Conservation (phyloP, 1,140 invertebrate species). For the Bombyx mori region ASM3026992v2 NC_085110.1:3849501-3850000, state of each 20-base stretch:
- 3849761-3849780: constrained; percentile 64
- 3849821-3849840: constrained; percentile 40
- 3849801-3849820: constrained; percentile 41
- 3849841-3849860: constrained; percentile 13
- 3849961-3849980: too few species aligned
- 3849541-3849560: constrained; percentile 31
- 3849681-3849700: constrained; percentile 26
- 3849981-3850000: too few species aligned
- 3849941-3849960: too few species aligned
- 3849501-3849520: constrained; percentile 11
- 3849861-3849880: too few species aligned
- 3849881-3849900: too few species aligned
- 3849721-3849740: constrained; percentile 45
- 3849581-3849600: too few species aligned
- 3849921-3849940: too few species aligned
- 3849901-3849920: too few species aligned
- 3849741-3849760: constrained; percentile 64
- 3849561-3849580: background rate
- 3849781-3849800: constrained; percentile 33
- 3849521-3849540: constrained; percentile 27
- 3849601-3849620: too few species aligned
- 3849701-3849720: constrained; percentile 44
- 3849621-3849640: constrained; percentile 5
- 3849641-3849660: too few species aligned
- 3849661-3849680: constrained; percentile 4